Conservation (phyloP, 1,140 invertebrate species). For the Oedothorax gibbosus region DNA sequence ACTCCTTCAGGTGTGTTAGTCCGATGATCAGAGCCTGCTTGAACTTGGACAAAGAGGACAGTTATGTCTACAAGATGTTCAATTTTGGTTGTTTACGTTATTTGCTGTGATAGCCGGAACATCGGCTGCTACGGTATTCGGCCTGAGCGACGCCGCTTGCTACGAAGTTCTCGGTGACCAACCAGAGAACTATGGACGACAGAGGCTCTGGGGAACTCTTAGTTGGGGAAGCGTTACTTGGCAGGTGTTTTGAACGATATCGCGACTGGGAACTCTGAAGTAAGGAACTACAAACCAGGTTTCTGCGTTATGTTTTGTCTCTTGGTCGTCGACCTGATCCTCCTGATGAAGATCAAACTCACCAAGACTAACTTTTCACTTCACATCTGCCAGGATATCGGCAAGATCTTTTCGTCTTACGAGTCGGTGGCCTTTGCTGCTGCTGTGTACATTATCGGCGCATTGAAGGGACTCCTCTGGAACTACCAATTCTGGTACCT, state of each 20-base stretch:
- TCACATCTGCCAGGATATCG: constrained; percentile 69
- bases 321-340: constrained; percentile 65
- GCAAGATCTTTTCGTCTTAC: constrained; percentile 74
- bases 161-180: constrained; percentile 62
- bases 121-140: constrained; percentile 46
- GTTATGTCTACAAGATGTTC: constrained; percentile 23
- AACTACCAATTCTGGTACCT: constrained; percentile 76
- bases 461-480: constrained; percentile 87
- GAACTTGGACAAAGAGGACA: not conserved
- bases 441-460: constrained; percentile 84
- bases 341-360: constrained; percentile 69
- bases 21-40: not conserved
- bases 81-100: constrained; percentile 63
- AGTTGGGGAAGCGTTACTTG: constrained; percentile 83
- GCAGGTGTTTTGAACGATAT: constrained; percentile 81
- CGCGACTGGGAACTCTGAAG: constrained; percentile 73
- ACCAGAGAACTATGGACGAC: constrained; percentile 77
- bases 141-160: constrained; percentile 54
- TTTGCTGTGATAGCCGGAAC: constrained; percentile 61
- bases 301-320: constrained; percentile 78
- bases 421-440: constrained; percentile 78
- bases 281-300: constrained; percentile 81
- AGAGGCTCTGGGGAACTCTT: constrained; percentile 80
- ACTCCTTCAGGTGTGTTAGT: not conserved
- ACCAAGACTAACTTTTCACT: constrained; percentile 23